These are phyloP conservation scores for Metalampra italica DNA, from an alignment of 2,888 invertebrate species.

Conservation along the genomic window DNA sequence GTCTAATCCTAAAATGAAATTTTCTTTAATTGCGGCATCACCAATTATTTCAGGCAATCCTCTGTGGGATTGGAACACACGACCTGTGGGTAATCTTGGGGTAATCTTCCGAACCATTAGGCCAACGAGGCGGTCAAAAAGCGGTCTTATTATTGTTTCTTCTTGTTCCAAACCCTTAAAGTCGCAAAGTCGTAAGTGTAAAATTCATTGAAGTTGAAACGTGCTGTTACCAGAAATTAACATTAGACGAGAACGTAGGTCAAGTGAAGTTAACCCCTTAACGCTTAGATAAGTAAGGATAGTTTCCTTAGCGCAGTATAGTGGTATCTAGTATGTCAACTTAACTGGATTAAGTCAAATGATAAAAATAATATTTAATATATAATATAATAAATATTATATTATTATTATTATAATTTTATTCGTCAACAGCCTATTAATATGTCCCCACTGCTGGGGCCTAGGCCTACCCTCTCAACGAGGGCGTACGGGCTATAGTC, in stretches of 20 bases:
- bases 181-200: background rate
- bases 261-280: slow-evolving; percentile 1
- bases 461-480: too few species aligned
- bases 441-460: too few species aligned
- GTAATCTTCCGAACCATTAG: too few species aligned
- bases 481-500: too few species aligned
- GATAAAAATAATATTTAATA: too few species aligned
- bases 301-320: background rate
- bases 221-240: slow-evolving; percentile 2
- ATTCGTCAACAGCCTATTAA: too few species aligned
- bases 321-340: background rate
- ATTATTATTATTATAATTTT: too few species aligned
- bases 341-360: too few species aligned
- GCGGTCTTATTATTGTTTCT: background rate
- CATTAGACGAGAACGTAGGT: background rate
- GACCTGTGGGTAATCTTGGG: too few species aligned
- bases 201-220: background rate
- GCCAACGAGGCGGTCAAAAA: too few species aligned
- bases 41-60: background rate
- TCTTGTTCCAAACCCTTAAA: too few species aligned
- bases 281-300: slow-evolving; percentile 1
- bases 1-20: background rate
- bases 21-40: background rate
- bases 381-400: too few species aligned
- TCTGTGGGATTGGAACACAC: background rate